These are phyloP conservation scores for Galendromus occidentalis DNA, from an alignment of 1,140 invertebrate species.

Conservation along the genomic window DNA sequence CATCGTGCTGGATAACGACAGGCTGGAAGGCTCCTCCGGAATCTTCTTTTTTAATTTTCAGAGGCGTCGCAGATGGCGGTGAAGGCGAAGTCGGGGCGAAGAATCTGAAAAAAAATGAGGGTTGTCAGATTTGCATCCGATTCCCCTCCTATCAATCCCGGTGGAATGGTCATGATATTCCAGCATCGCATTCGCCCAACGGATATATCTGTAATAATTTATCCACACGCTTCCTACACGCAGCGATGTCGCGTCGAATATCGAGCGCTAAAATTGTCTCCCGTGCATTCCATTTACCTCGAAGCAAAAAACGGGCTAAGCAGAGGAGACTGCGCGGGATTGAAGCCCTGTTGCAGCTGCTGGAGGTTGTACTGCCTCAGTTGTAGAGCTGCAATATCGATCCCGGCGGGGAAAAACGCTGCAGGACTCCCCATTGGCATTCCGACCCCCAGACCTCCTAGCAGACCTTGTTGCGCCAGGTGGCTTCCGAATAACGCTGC, in stretches of 20 bases:
- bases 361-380: slow-evolving; percentile 1
- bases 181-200: too few species aligned
- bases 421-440: not conserved
- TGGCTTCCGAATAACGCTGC: not conserved
- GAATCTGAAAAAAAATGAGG: not conserved
- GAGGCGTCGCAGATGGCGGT: not conserved
- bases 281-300: not conserved
- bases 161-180: too few species aligned
- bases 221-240: too few species aligned
- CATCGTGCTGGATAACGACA: not conserved
- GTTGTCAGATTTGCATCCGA: too few species aligned
- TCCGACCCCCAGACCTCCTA: not conserved
- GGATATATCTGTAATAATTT: too few species aligned
- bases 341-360: slow-evolving; percentile 6
- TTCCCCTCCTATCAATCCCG: too few species aligned
- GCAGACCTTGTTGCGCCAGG: not conserved
- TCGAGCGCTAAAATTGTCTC: not conserved
- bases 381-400: not conserved
- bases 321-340: not conserved
- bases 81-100: not conserved
- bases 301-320: slow-evolving; percentile 6
- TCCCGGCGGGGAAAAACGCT: not conserved
- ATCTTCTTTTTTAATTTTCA: slow-evolving; percentile 6
- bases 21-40: not conserved
- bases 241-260: too few species aligned